phyloP scores from a whole-genome alignment of 2,888 invertebrate species.

The Arrhopalites spinosus region DNA sequence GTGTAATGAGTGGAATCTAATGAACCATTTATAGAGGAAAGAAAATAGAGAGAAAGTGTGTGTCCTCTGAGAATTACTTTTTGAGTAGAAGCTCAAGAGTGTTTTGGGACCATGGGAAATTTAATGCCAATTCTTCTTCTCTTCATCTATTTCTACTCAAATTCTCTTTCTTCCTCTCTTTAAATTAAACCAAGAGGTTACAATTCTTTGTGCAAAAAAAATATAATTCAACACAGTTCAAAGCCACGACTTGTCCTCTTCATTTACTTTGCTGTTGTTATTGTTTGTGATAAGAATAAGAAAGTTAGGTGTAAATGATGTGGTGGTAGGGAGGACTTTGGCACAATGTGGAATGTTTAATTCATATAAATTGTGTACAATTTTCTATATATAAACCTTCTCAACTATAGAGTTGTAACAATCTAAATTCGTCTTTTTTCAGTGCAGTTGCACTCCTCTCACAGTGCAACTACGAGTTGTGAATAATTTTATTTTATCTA shows the following conservation, averaged over 20 bases:
- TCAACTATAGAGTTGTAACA: too few species aligned
- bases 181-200: too few species aligned
- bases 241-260: background rate
- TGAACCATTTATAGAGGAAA: constrained; percentile 46
- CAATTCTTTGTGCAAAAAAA: too few species aligned
- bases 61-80: constrained; percentile 33
- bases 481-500: too few species aligned
- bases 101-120: constrained; percentile 34
- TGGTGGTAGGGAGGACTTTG: background rate
- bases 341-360: background rate
- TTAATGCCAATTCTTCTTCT: constrained; percentile 5
- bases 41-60: background rate
- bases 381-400: too few species aligned
- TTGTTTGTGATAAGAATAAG: background rate
- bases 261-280: background rate
- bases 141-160: too few species aligned
- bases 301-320: background rate
- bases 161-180: too few species aligned
- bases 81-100: constrained; percentile 37
- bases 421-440: too few species aligned
- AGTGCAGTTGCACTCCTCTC: too few species aligned
- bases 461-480: too few species aligned
- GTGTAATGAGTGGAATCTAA: constrained; percentile 53
- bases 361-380: background rate
- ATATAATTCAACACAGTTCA: background rate